phyloP scores from a whole-genome alignment of 2,113 vertebrate genomes.

The Isurus oxyrinchus region DNA sequence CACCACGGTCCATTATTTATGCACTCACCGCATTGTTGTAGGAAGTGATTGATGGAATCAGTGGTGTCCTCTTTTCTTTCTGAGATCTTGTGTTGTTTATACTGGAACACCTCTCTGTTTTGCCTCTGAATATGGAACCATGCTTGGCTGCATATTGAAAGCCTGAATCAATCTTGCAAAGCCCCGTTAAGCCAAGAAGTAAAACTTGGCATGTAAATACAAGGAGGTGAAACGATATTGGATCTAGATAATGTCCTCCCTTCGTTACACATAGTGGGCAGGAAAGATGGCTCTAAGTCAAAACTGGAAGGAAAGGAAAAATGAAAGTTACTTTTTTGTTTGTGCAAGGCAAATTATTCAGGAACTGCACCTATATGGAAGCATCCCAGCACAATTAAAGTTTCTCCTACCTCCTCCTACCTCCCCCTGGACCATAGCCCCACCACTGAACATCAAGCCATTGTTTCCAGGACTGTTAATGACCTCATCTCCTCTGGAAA shows the following conservation, averaged over 20 bases:
- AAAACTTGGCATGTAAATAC: slow-evolving; percentile 2
- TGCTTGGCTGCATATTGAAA: slow-evolving; percentile 21
- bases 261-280: neutral
- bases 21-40: neutral
- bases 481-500: no score
- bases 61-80: neutral
- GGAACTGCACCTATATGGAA: neutral
- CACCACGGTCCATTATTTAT: slow-evolving; percentile 7
- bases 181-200: neutral
- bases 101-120: neutral
- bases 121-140: neutral
- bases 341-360: neutral
- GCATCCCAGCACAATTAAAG: neutral
- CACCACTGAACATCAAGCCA: no score
- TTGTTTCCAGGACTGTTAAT: no score
- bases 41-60: slow-evolving; percentile 18
- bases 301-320: neutral
- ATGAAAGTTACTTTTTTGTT: neutral
- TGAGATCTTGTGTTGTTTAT: slow-evolving; percentile 9
- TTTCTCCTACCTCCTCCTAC: neutral
- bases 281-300: neutral
- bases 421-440: no score
- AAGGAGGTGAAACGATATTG: neutral
- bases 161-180: slow-evolving; percentile 24
- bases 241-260: neutral